These are phyloP conservation scores for Bungarus multicinctus DNA, from an alignment of 2,113 vertebrate genomes.

Conservation along the genomic window DNA sequence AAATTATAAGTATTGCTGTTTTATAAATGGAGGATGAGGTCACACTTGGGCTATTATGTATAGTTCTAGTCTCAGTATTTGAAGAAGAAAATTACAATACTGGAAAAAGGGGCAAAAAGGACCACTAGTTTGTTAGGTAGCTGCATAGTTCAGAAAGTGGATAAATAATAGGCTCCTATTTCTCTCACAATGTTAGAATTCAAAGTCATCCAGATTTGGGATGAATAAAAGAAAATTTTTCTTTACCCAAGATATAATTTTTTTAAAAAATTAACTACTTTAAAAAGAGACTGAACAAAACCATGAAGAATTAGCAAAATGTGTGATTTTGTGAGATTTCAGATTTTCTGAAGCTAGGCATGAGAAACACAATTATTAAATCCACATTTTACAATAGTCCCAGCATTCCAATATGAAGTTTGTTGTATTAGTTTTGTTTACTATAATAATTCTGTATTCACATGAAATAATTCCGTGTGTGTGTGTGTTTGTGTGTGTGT, in stretches of 20 bases:
- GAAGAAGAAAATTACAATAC: not conserved
- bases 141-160: not conserved
- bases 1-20: not conserved
- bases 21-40: not conserved
- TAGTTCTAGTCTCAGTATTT: not conserved
- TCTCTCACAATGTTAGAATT: not conserved
- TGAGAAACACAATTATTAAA: not conserved
- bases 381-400: not conserved
- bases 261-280: not conserved
- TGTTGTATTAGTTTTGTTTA: not conserved
- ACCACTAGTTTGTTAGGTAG: not conserved
- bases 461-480: not conserved
- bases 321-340: not conserved
- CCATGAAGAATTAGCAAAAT: not conserved
- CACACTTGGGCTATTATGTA: not conserved
- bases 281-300: not conserved
- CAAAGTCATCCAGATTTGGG: not conserved
- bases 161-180: not conserved
- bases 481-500: too few relatives aligned
- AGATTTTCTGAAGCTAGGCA: not conserved
- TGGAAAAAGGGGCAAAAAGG: not conserved
- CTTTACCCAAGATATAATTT: not conserved
- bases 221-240: not conserved
- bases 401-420: not conserved
- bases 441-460: not conserved